phyloP scores from a whole-genome alignment of 2,888 invertebrate genomes.

The Chymomyza amoena region DNA sequence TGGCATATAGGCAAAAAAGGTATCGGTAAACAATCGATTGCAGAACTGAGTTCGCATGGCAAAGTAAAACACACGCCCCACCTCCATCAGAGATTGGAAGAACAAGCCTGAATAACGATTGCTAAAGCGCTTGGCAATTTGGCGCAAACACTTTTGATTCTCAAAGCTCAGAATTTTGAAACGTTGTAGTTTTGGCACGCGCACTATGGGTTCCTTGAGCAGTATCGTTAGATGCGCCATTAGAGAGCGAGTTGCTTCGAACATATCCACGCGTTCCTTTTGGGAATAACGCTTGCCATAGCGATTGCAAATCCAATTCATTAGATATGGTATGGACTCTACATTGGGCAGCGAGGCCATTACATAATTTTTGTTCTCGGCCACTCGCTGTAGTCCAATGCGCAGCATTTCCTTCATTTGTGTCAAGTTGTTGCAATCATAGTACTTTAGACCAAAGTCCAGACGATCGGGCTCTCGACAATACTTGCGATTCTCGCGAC shows the following conservation, averaged over 20 bases:
- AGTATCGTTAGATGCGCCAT: constrained; percentile 44
- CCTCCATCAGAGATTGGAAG: constrained; percentile 51
- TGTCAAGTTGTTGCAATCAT: constrained; percentile 55
- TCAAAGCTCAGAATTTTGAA: constrained; percentile 25
- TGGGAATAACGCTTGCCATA: constrained; percentile 66
- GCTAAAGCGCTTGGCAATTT: constrained; percentile 23
- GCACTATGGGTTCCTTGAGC: constrained; percentile 16
- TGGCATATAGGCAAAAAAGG: constrained; percentile 75
- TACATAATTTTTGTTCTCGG: constrained; percentile 67
- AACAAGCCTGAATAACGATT: constrained; percentile 45
- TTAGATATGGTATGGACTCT: constrained; percentile 61
- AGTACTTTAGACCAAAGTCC: constrained; percentile 35
- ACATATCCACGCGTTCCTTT: constrained; percentile 36
- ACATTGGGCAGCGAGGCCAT: constrained; percentile 71
- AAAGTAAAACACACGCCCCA: constrained; percentile 61
- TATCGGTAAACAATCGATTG: constrained; percentile 42
- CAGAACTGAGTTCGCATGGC: constrained; percentile 64
- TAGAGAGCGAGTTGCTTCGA: constrained; percentile 26
- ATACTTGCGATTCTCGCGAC: neutral
- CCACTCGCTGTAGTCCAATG: constrained; percentile 55
- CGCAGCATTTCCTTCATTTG: constrained; percentile 64
- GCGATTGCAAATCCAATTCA: constrained; percentile 68
- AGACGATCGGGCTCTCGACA: neutral
- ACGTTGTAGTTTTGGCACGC: neutral
- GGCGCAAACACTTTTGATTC: constrained; percentile 22